Conservation (phyloP, 1,140 invertebrate genomes). For the Drosophila malerkotliana region DNA sequence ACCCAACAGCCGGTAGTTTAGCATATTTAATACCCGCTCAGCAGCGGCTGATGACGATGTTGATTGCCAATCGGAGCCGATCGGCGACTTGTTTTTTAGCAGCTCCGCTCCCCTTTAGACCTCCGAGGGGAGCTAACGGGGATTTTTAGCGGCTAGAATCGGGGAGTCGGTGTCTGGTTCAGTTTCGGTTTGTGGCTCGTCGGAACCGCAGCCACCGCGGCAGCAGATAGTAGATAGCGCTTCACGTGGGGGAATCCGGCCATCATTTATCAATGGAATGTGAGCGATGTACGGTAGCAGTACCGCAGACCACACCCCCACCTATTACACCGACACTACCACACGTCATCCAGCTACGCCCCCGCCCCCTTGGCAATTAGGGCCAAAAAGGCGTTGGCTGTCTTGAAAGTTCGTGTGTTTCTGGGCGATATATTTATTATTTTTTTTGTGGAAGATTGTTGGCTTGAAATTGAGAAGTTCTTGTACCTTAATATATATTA, state of each 20-base stretch:
- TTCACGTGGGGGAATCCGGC: slow-evolving; percentile 47
- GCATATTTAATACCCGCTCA: slow-evolving; percentile 34
- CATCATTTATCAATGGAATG: slow-evolving; percentile 76
- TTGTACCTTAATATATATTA: background rate
- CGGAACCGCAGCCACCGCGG: slow-evolving; percentile 40
- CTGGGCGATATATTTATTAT: slow-evolving; percentile 11
- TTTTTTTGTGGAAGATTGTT: slow-evolving; percentile 18
- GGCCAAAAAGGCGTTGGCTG: slow-evolving; percentile 34
- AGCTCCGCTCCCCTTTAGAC: background rate
- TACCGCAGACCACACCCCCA: slow-evolving; percentile 31
- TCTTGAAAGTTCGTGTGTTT: slow-evolving; percentile 22
- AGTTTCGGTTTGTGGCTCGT: slow-evolving; percentile 69
- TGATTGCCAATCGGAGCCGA: slow-evolving; percentile 42
- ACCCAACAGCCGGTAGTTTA: slow-evolving; percentile 31
- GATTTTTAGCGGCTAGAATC: slow-evolving; percentile 22
- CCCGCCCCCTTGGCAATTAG: slow-evolving; percentile 48
- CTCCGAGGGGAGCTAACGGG: slow-evolving; percentile 6
- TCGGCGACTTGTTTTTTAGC: slow-evolving; percentile 35
- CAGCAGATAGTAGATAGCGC: slow-evolving; percentile 28
- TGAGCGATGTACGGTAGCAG: slow-evolving; percentile 37
- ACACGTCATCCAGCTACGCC: background rate
- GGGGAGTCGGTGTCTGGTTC: slow-evolving; percentile 50
- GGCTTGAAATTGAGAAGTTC: background rate
- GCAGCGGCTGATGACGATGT: slow-evolving; percentile 29
- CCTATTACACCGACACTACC: slow-evolving; percentile 10